These are phyloP conservation scores for Chloroceryle amazona DNA, from an alignment of 2,797 vertebrate species.

Conservation along the genomic window DNA sequence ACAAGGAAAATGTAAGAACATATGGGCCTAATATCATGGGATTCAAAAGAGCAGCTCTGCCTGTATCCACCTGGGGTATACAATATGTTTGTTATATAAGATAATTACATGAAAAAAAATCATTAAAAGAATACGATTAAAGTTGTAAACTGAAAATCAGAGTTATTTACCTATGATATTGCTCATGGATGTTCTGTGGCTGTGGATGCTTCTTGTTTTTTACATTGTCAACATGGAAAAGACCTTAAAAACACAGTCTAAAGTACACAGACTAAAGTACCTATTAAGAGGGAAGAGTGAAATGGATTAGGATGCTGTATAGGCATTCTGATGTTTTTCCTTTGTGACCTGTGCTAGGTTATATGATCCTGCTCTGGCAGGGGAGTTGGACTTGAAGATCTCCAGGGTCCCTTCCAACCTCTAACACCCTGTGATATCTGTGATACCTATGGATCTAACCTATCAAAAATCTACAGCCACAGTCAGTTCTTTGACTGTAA, in stretches of 20 bases:
- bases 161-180: background rate
- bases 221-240: background rate
- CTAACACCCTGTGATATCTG: too few species aligned
- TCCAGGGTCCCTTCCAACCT: too few species aligned
- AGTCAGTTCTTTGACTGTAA: background rate
- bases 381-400: too few species aligned
- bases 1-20: background rate
- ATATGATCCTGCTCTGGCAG: too few species aligned
- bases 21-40: background rate
- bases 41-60: background rate
- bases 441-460: background rate
- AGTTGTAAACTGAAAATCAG: background rate
- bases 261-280: background rate
- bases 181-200: background rate
- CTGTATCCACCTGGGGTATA: background rate
- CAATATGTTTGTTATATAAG: background rate
- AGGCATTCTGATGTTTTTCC: too few species aligned
- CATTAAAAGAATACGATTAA: background rate
- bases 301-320: too few species aligned
- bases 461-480: background rate
- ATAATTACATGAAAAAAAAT: background rate
- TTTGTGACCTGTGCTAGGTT: too few species aligned
- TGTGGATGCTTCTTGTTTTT: background rate
- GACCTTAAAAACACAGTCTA: background rate
- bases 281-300: too few species aligned